Conservation (phyloP, 2,888 invertebrate species). For the Colostygia pectinataria region DNA sequence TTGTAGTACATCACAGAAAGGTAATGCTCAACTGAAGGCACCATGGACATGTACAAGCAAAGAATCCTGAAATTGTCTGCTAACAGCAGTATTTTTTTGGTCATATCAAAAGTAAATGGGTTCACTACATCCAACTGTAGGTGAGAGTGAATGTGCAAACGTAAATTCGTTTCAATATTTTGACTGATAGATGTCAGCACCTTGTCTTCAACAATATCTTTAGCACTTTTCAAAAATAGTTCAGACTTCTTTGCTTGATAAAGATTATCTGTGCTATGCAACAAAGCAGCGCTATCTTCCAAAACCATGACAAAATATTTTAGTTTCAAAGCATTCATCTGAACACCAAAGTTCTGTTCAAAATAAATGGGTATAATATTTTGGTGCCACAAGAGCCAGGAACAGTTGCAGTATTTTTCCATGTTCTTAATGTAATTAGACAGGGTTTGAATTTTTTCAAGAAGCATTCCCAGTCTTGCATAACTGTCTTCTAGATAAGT, state of each 20-base stretch:
- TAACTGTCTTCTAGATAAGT: constrained; percentile 85
- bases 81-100: constrained; percentile 84
- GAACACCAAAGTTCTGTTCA: constrained; percentile 86
- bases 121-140: constrained; percentile 89
- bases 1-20: constrained; percentile 98
- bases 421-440: constrained; percentile 83
- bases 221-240: constrained; percentile 61
- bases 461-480: constrained; percentile 81
- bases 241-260: constrained; percentile 53
- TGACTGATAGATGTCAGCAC: constrained; percentile 89
- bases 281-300: constrained; percentile 66
- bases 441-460: constrained; percentile 86
- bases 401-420: constrained; percentile 86
- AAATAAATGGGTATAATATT: constrained; percentile 90
- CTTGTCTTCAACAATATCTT: constrained; percentile 77
- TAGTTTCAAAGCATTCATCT: constrained; percentile 85
- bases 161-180: constrained; percentile 95
- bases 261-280: constrained; percentile 62
- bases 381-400: constrained; percentile 92
- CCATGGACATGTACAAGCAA: constrained; percentile 84
- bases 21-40: constrained; percentile 92
- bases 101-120: constrained; percentile 87
- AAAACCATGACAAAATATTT: constrained; percentile 73
- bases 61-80: constrained; percentile 81
- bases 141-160: constrained; percentile 96